phyloP scores from a whole-genome alignment of 2,888 invertebrate genomes.

The Drosophila demipolita region DNA sequence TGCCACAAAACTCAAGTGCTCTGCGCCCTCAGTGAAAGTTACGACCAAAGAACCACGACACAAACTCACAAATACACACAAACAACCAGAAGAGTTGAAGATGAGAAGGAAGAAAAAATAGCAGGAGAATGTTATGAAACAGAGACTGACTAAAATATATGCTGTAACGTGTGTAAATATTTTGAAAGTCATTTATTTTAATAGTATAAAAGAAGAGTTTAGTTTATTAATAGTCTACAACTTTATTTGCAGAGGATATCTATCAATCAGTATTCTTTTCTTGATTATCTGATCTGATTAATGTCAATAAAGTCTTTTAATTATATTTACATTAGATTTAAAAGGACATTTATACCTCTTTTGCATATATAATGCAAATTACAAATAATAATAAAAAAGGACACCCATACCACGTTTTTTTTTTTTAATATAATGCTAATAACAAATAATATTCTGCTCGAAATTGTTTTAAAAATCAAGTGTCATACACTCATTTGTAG shows the following conservation, averaged over 20 bases:
- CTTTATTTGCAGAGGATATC: not conserved
- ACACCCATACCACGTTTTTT: not conserved
- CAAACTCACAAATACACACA: constrained; percentile 19
- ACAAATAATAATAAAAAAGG: not conserved
- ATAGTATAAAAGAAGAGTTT: too few species aligned
- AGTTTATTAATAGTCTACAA: not conserved
- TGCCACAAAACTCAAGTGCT: constrained; percentile 77
- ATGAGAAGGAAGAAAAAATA: constrained; percentile 16
- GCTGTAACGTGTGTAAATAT: constrained; percentile 3
- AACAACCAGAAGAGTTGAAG: constrained; percentile 29
- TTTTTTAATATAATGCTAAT: not conserved
- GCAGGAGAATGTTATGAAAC: not conserved
- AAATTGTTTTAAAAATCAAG: not conserved
- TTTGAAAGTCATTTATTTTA: not conserved
- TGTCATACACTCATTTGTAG: too few species aligned
- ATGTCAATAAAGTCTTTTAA: not conserved
- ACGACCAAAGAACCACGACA: constrained; percentile 61
- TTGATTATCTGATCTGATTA: not conserved
- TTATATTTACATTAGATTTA: not conserved
- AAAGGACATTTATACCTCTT: not conserved
- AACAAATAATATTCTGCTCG: not conserved
- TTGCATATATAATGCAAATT: not conserved
- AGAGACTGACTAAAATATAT: constrained; percentile 4
- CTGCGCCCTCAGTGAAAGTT: constrained; percentile 72
- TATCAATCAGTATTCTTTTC: not conserved